These are phyloP conservation scores for Paedocypris micromegethes DNA, from an alignment of 2,797 vertebrate species.

Conservation along the genomic window DNA sequence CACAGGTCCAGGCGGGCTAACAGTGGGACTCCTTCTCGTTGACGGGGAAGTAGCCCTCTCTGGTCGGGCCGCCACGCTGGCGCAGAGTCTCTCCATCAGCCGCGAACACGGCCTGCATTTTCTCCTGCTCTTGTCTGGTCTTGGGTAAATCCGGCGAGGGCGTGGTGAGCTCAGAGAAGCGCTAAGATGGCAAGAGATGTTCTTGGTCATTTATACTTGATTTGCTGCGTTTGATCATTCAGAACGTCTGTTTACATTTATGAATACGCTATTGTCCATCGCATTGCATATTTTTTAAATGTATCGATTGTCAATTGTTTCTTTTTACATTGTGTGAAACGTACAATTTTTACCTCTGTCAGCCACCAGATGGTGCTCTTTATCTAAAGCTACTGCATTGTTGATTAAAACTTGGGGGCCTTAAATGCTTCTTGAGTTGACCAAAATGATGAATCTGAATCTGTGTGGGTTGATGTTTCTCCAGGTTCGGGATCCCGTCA, in stretches of 20 bases:
- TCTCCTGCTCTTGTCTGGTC: constrained; percentile 62
- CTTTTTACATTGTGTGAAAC: no score
- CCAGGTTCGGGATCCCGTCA: background rate
- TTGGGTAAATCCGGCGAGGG: constrained; percentile 66
- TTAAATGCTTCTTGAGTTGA: no score
- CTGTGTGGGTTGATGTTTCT: background rate
- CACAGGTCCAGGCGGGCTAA: constrained; percentile 39
- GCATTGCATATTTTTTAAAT: no score
- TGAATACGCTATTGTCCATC: no score
- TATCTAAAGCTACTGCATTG: no score
- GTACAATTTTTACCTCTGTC: no score
- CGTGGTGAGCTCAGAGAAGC: constrained; percentile 55
- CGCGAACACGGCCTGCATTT: constrained; percentile 57
- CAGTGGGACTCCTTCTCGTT: constrained; percentile 69
- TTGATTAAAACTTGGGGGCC: no score
- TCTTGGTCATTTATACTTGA: no score
- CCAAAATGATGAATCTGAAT: background rate
- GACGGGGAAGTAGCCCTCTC: constrained; percentile 64
- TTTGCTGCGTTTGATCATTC: no score
- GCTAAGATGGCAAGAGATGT: constrained; percentile 51
- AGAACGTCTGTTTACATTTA: no score
- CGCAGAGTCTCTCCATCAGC: constrained; percentile 55
- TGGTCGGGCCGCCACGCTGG: constrained; percentile 55
- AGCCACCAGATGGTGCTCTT: no score
- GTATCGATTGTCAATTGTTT: no score